Evolutionary conservation across 1,140 invertebrate species (phyloP).

Genomic region (Tribolium madens): DNA sequence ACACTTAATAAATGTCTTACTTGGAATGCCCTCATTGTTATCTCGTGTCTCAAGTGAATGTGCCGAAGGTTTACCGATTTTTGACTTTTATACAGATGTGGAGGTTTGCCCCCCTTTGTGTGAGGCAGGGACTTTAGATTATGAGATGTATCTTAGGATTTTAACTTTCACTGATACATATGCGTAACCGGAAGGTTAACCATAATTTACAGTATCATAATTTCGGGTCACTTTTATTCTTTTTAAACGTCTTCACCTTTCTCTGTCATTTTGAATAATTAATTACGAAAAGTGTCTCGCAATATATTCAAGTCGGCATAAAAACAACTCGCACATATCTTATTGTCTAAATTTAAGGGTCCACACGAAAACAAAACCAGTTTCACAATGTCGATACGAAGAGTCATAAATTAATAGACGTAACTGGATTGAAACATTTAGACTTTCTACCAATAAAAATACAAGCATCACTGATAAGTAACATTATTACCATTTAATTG

Average conservation of each 20-base stretch:
- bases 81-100: conserved; percentile 31
- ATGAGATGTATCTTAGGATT: conserved; percentile 29
- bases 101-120: conserved; percentile 31
- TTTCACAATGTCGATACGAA: conserved; percentile 12
- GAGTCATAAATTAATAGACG: conserved; percentile 33
- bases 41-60: conserved; percentile 30
- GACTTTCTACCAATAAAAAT: conserved; percentile 31
- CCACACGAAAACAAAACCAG: conserved; percentile 12
- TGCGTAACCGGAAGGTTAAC: conserved; percentile 34
- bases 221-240: conserved; percentile 29
- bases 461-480: conserved; percentile 20
- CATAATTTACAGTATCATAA: conserved; percentile 21
- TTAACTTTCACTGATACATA: conserved; percentile 42
- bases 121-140: conserved; percentile 14
- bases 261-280: conserved; percentile 1
- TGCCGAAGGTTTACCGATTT: conserved; percentile 13
- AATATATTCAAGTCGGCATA: not conserved
- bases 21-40: conserved; percentile 28
- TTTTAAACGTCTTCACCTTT: conserved; percentile 27
- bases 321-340: not conserved
- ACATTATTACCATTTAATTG: conserved; percentile 1
- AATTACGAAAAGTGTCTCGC: not conserved
- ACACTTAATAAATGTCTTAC: not conserved
- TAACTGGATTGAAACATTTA: conserved; percentile 15
- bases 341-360: conserved; percentile 22